Evolutionary conservation across 1,140 invertebrate genomes (phyloP).

Genomic region (Cecropterus lyciades): DNA sequence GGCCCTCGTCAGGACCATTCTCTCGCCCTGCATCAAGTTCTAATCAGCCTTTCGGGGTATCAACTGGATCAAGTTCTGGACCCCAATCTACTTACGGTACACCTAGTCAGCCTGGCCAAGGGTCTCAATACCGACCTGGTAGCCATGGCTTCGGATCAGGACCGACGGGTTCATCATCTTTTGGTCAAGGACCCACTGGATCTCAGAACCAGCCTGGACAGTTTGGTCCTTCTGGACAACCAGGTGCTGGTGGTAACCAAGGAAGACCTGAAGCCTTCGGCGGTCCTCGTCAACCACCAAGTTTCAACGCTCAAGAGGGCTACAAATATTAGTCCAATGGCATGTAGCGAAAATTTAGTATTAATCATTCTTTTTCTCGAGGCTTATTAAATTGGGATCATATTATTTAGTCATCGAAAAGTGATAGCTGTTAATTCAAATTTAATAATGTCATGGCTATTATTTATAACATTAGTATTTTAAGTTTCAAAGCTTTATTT

Average conservation of each 20-base stretch:
- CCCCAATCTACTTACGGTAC: constrained; percentile 23
- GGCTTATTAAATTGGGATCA: not conserved
- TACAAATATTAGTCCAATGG: constrained; percentile 73
- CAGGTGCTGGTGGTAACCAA: constrained; percentile 18
- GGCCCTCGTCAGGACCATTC: constrained; percentile 1
- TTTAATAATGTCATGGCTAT: constrained; percentile 16
- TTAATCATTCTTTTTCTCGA: not conserved
- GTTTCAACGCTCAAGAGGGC: constrained; percentile 71
- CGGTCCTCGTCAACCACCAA: constrained; percentile 70
- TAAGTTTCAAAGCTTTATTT: constrained; percentile 12
- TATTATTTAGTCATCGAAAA: constrained; percentile 6
- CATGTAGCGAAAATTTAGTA: constrained; percentile 16
- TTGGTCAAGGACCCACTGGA: constrained; percentile 13
- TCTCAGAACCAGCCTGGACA: constrained; percentile 5
- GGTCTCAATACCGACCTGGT: constrained; percentile 23
- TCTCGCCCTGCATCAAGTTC: not conserved
- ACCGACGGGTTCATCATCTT: constrained; percentile 3
- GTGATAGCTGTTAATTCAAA: not conserved
- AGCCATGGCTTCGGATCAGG: constrained; percentile 11
- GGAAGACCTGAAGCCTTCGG: constrained; percentile 45
- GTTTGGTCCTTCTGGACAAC: constrained; percentile 8
- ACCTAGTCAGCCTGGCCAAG: constrained; percentile 23
- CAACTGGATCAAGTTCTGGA: constrained; percentile 33
- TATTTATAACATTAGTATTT: not conserved
- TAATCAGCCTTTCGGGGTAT: constrained; percentile 12